phyloP scores from a whole-genome alignment of 23 tunicate genomes.

The Styela plicata region DNA sequence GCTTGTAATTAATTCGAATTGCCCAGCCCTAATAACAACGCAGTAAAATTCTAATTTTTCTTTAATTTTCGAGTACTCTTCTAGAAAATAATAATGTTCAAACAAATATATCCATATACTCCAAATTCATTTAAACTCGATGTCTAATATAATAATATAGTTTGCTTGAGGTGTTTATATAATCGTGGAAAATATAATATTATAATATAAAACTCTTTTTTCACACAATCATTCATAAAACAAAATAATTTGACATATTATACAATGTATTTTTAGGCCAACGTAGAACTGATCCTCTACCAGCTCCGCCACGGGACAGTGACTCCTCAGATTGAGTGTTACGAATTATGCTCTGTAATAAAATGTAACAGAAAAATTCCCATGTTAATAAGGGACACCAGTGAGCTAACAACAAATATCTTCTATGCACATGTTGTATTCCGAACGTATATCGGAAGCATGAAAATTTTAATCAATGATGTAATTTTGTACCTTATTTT shows the following conservation, averaged over 20 bases:
- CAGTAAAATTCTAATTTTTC: too few relatives aligned
- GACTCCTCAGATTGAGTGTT: conserved; percentile 29
- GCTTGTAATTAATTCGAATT: too few relatives aligned
- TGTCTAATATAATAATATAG: not conserved
- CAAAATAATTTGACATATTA: not conserved
- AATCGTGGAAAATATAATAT: not conserved
- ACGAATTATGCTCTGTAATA: not conserved
- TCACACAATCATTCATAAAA: not conserved
- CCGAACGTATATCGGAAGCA: not conserved
- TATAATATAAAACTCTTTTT: not conserved
- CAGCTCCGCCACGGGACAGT: conserved; percentile 36
- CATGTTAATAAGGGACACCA: too few relatives aligned
- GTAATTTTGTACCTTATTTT: not conserved
- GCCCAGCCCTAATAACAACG: too few relatives aligned
- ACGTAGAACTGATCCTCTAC: conserved; percentile 44
- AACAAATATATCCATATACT: too few relatives aligned
- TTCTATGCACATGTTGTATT: not conserved
- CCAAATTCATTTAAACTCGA: not conserved
- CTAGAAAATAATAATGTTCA: not conserved
- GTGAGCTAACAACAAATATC: not conserved
- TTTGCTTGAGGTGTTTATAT: not conserved
- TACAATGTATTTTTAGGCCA: conserved; percentile 21
- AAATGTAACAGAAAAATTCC: too few relatives aligned
- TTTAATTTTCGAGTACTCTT: too few relatives aligned
- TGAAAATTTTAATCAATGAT: not conserved